Percentiles rank a stretch among this genome's conserved stretches.
phyloP scores from a whole-genome alignment of 2,113 vertebrate species.

The Dunckerocampus dactyliophorus region DNA sequence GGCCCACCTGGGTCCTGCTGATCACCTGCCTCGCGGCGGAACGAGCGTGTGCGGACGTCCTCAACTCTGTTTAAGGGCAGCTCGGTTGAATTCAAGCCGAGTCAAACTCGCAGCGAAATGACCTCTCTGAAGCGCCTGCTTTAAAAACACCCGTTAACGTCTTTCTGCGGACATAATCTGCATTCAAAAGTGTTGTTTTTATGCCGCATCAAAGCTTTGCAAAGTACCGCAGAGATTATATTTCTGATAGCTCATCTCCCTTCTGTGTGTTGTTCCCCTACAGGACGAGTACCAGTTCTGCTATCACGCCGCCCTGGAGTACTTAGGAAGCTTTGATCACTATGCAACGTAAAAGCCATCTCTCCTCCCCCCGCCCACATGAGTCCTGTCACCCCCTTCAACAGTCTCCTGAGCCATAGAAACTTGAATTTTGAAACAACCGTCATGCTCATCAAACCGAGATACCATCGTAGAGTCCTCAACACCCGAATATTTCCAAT shows the following conservation, averaged over 20 bases:
- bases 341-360: conserved; percentile 99
- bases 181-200: background rate
- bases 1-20: background rate
- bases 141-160: background rate
- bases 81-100: conserved; percentile 1
- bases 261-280: background rate
- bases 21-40: background rate
- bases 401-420: conserved; percentile 83
- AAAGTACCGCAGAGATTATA: background rate
- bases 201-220: background rate
- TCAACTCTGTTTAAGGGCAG: conserved; percentile 2
- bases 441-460: conserved; percentile 32
- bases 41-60: too few relatives aligned
- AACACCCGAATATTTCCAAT: conserved; percentile 39
- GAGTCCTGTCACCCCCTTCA: conserved; percentile 69
- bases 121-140: background rate
- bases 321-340: conserved; percentile 99
- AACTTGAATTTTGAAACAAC: conserved; percentile 74
- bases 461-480: conserved; percentile 46
- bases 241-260: conserved; percentile 17
- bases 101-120: background rate
- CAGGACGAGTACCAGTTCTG: conserved; percentile 99
- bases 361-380: conserved; percentile 56
- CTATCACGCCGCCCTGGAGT: conserved; percentile 95
- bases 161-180: background rate